phyloP scores from a whole-genome alignment of 2,797 vertebrate species.

The Chloroceryle amazona region DNA sequence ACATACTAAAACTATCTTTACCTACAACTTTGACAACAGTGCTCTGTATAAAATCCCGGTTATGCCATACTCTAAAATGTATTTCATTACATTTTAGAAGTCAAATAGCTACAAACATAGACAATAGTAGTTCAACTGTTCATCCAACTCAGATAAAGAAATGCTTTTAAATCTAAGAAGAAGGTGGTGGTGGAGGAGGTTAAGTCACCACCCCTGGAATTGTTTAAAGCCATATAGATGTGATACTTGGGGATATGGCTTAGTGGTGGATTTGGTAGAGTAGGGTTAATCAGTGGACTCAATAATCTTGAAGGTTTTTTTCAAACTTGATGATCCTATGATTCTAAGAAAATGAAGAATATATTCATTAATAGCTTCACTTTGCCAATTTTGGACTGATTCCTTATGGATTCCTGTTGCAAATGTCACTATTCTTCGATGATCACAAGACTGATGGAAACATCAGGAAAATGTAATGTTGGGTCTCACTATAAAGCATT shows the following conservation, averaged over 20 bases:
- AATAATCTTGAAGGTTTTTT: too few species aligned
- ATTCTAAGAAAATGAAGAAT: not conserved
- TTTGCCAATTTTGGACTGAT: not conserved
- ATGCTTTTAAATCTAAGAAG: not conserved
- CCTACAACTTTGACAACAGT: not conserved
- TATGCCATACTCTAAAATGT: not conserved
- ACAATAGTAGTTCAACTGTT: not conserved
- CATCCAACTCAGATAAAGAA: not conserved
- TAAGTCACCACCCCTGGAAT: too few species aligned
- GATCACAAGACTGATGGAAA: constrained; percentile 42
- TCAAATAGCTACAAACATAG: not conserved
- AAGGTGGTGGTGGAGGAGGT: not conserved
- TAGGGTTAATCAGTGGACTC: too few species aligned
- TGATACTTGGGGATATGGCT: too few species aligned
- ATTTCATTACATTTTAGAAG: constrained; percentile 2
- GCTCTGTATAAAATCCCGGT: not conserved
- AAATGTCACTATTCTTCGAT: constrained; percentile 54
- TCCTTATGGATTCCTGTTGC: constrained; percentile 21
- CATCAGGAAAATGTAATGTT: constrained; percentile 18
- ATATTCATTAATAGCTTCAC: constrained; percentile 35
- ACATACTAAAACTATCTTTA: not conserved
- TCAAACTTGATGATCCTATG: too few species aligned
- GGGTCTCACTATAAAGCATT: constrained; percentile 38
- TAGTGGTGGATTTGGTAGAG: too few species aligned
- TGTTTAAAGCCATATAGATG: too few species aligned